Evolutionary conservation across 2,888 invertebrate genomes (phyloP).

Genomic region (Pseudeuparius sepicola): DNA sequence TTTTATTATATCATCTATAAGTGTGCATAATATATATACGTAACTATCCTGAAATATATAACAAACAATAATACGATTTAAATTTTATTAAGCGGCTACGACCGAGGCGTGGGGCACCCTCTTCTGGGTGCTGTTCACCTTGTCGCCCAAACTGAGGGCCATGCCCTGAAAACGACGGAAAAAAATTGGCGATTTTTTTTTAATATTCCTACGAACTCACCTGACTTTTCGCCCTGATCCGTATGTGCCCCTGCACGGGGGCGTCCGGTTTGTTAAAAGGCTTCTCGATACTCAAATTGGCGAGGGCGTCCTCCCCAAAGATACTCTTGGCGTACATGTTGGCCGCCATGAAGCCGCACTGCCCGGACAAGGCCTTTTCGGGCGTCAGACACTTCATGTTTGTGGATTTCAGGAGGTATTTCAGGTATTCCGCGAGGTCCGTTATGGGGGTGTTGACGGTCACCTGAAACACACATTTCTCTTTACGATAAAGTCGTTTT

Average conservation of each 20-base stretch:
- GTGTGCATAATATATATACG: conserved; percentile 13
- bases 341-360: conserved; percentile 99
- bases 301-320: conserved; percentile 97
- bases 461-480: conserved; percentile 39
- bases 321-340: conserved; percentile 98
- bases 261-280: conserved; percentile 77
- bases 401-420: conserved; percentile 85
- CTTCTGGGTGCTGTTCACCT: conserved; percentile 91
- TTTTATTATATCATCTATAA: conserved; percentile 10
- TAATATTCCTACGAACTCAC: no score
- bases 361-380: conserved; percentile 90
- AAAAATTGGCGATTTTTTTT: no score
- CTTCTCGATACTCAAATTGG: conserved; percentile 97
- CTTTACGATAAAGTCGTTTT: no score
- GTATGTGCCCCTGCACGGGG: conserved; percentile 91
- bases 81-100: conserved; percentile 31
- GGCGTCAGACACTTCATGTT: conserved; percentile 99
- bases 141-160: conserved; percentile 97
- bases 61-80: conserved; percentile 6
- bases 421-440: conserved; percentile 86
- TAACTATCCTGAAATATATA: conserved; percentile 9
- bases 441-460: conserved; percentile 90
- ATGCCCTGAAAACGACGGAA: conserved; percentile 65
- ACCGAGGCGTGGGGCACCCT: conserved; percentile 44
- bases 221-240: conserved; percentile 98